Evolutionary conservation across 2,888 invertebrate species (phyloP).

Genomic region (Pseudococcus viburni): DNA sequence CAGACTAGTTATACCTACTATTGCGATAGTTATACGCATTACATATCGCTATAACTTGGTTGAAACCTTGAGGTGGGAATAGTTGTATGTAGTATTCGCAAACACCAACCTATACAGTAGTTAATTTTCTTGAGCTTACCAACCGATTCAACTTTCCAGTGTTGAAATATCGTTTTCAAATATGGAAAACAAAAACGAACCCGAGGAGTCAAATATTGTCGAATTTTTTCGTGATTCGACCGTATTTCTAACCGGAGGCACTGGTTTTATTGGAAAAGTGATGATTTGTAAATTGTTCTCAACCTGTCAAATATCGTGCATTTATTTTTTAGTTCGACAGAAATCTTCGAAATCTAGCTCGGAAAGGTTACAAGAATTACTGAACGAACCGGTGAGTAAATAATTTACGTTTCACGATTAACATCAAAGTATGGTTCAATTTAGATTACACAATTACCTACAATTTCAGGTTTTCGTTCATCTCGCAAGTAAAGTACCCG

Average conservation of each 20-base stretch:
- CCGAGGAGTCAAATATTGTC: not conserved
- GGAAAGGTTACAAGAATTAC: slow-evolving; percentile 70
- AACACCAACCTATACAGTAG: too few relatives aligned
- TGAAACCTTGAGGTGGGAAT: too few relatives aligned
- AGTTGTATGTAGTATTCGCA: too few relatives aligned
- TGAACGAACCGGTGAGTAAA: slow-evolving; percentile 71
- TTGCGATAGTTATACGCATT: too few relatives aligned
- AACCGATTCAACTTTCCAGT: too few relatives aligned
- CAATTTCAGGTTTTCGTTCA: slow-evolving; percentile 53
- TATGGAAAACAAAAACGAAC: too few relatives aligned
- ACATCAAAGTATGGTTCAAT: too few relatives aligned
- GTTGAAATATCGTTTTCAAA: too few relatives aligned
- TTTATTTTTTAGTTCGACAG: slow-evolving; percentile 71
- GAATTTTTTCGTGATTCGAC: not conserved
- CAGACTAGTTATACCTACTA: too few relatives aligned
- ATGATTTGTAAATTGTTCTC: slow-evolving; percentile 68
- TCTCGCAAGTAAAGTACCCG: slow-evolving; percentile 66
- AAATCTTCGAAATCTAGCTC: slow-evolving; percentile 71
- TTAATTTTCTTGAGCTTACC: too few relatives aligned
- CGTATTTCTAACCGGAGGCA: not conserved
- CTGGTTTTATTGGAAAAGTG: slow-evolving; percentile 18
- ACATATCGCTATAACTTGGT: too few relatives aligned
- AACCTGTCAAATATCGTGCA: slow-evolving; percentile 70
- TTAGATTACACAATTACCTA: not conserved
- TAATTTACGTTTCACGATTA: too few relatives aligned